Evolutionary conservation across 2,888 invertebrate species (phyloP).

Genomic region (Cryptocheilus praepositus): DNA sequence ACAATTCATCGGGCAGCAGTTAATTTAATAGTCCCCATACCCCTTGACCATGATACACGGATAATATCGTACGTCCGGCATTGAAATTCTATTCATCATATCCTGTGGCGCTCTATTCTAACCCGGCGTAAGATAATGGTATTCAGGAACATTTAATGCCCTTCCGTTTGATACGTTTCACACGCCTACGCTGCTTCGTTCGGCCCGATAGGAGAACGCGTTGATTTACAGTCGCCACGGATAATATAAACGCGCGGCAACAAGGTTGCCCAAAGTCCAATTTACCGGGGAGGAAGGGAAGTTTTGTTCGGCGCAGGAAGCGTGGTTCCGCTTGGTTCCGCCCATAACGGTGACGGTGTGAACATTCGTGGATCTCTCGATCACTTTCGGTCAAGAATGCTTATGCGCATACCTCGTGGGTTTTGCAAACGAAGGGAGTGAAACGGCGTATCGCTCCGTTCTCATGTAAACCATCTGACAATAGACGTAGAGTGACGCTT

Average conservation of each 20-base stretch:
- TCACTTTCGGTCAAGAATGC: too few species aligned
- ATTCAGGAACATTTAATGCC: constrained; percentile 32
- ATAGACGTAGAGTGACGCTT: not conserved
- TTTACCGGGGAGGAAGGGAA: constrained; percentile 57
- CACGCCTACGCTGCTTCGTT: constrained; percentile 39
- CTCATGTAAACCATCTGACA: too few species aligned
- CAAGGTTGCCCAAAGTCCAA: constrained; percentile 54
- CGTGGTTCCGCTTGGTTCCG: constrained; percentile 68
- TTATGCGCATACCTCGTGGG: not conserved
- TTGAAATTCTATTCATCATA: too few species aligned
- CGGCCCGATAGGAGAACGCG: constrained; percentile 37
- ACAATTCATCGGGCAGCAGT: too few species aligned
- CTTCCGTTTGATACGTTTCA: constrained; percentile 50
- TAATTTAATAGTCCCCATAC: too few species aligned
- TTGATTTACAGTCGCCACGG: constrained; percentile 49
- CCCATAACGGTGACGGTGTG: constrained; percentile 67
- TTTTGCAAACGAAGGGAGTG: not conserved
- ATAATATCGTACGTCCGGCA: too few species aligned
- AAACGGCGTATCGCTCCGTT: too few species aligned
- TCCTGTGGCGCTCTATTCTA: too few species aligned
- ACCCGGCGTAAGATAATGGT: too few species aligned
- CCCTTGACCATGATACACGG: too few species aligned
- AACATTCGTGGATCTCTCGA: constrained; percentile 48
- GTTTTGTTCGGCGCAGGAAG: constrained; percentile 64
- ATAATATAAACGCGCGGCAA: constrained; percentile 7